phyloP scores from a whole-genome alignment of 2,113 vertebrate genomes.

The Mormyrus iriodes region DNA sequence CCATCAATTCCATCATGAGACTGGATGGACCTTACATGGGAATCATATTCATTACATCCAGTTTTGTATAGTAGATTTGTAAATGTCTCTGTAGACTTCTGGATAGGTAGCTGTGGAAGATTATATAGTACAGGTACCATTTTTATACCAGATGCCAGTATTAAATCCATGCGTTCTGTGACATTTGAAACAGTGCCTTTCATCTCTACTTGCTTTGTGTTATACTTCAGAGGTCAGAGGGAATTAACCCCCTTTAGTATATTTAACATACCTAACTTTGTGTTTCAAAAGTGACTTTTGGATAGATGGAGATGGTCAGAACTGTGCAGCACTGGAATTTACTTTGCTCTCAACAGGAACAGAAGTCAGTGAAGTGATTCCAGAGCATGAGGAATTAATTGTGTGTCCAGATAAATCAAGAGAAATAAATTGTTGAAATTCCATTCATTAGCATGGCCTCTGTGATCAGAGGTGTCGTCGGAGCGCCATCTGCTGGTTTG shows the following conservation, averaged over 20 bases:
- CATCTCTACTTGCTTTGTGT: slow-evolving; percentile 3
- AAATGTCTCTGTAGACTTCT: slow-evolving; percentile 9
- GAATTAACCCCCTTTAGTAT: neutral
- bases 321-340: neutral
- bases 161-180: slow-evolving; percentile 12
- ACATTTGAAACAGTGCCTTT: slow-evolving; percentile 26
- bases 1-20: neutral
- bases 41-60: neutral
- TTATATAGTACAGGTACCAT: neutral
- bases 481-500: slow-evolving; percentile 14
- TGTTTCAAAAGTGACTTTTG: neutral
- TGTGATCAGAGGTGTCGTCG: neutral
- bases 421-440: neutral
- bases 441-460: neutral
- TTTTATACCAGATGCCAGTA: slow-evolving; percentile 14
- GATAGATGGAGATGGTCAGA: neutral
- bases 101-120: neutral
- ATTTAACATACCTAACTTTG: neutral
- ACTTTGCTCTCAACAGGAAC: neutral
- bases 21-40: neutral
- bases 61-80: neutral
- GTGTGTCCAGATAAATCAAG: neutral
- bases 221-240: slow-evolving; percentile 10
- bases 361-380: neutral
- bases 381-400: neutral